Base-by-base conservation (phyloP, 2,797 vertebrate species). In the Holocentrus rufus region DNA sequence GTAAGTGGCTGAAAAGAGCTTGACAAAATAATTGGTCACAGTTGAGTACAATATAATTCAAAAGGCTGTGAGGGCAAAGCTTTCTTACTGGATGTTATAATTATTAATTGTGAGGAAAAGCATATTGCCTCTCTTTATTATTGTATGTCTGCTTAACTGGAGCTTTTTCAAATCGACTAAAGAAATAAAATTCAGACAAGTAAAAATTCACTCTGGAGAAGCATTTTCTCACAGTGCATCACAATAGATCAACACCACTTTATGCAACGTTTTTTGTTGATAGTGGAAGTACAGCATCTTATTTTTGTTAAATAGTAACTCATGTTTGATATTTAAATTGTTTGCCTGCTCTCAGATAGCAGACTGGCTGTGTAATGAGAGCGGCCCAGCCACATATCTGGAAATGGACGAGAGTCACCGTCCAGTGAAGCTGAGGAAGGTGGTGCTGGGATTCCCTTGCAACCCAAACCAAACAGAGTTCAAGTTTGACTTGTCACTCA, bases 401-500 rank as follows among this genome's bases (percentile, higher is more conserved):
- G 93, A 95, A 87, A 95, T 99, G 94, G 96, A 98, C 76, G 98
- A 99, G 80, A 96, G 93, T 83, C 90, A 97, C 65, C 94, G 98
- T 82, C 98, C 98, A 1, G 98, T 99, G 84, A 97, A 98, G 89
- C 95, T 99, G 73, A 94, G 92, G 76, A 98, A 98, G 92, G 92
- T 99, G 64, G 96, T 99, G 63, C 92, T 99, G 87, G 97, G 96
- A 75, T 99, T 98, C 91, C 96, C 97, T 39, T 95, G 93, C 85
- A 93, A 80, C 85, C 90, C 76, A 72, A 97, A 92, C 89, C 96
- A 98, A 89, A 96, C 95, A 22, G 97, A 97, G 84, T 99, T 98
- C 92, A 98, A 95, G 91, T 99, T 99, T 91, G 97, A 99, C 78
- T 92, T 99, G 85, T 94, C 94, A 4, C 97, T 99, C 68, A 98